Evolutionary conservation across 2,797 vertebrate genomes (phyloP), one percentile per base, ranked within the genome.

Genomic region (Podarcis lilfordi): DNA sequence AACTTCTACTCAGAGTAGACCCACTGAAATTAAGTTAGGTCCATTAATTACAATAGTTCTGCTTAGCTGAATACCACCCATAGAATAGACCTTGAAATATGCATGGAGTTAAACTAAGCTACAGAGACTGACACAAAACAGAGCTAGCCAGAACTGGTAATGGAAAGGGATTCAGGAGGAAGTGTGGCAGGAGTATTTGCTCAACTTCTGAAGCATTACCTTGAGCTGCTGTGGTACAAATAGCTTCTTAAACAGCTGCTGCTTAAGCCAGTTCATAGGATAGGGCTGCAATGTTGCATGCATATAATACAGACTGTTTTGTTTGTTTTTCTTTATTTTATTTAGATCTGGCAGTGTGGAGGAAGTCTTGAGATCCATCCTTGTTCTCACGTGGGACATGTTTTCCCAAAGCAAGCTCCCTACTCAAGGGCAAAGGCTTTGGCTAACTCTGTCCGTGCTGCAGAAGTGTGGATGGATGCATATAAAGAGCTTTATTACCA

Each of bases 291-390:
- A 50, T 21, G 75, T 81, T 88, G 86, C 74, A 35, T 64, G 50
- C 17, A 3, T 19, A 1, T 59, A 21, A 82, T 72, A 72, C 66
- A 29, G 40, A 27, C 55, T n/a, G 17, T 61, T 72, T 83, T 1
- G 13, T 27, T 29, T 50, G 50, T 50, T 37, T 80, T 50, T 37
- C 59, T 35, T 45, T 82, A 8, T 4, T 93, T 84, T 94, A 61
- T 77, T 71, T 94, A 99, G 99, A 99, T 99, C 94, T 99, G 98
- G 98, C 99, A 99, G 92, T 99, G 99, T 83, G 98, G 98, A 59
- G 99, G 99, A 91, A 98, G 96, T 91, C 97, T 99, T 95, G 98
- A 99, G 96, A 95, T 98, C 92, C 98, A 99, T 94, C 99, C 99
- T 0, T 99, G 99, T 95, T 99, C 98, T 37, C 98, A 98, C 0